Conservation (phyloP, 2,797 vertebrate genomes). For the Xiphorhynchus erythropygius region DNA sequence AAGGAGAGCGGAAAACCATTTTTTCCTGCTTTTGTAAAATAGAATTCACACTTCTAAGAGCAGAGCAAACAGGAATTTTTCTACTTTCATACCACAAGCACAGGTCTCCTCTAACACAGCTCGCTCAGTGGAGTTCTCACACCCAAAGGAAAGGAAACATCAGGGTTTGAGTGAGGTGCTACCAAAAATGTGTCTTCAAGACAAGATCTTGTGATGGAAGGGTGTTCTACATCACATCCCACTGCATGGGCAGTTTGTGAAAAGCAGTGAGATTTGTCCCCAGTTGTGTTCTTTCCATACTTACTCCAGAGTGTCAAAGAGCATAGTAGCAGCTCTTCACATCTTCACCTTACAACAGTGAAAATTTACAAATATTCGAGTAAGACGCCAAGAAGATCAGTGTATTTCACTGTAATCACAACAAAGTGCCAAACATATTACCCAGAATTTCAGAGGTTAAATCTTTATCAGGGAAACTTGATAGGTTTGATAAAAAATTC, state of each 20-base stretch:
- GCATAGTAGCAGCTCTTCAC: not conserved
- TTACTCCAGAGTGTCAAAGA: not conserved
- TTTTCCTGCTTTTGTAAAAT: not conserved
- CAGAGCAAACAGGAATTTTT: not conserved
- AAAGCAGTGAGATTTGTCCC: not conserved
- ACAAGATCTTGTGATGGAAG: not conserved
- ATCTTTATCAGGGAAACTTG: not conserved
- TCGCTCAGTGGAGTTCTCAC: not conserved
- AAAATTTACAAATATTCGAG: not conserved
- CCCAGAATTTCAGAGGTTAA: not conserved
- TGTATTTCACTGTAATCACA: not conserved
- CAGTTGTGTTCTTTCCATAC: not conserved
- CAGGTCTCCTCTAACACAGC: not conserved
- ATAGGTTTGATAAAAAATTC: not conserved
- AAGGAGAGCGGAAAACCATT: not conserved
- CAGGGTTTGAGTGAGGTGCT: not conserved
- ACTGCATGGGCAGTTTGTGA: not conserved
- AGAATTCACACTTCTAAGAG: not conserved
- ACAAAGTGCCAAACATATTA: not conserved
- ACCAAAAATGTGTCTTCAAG: not conserved
- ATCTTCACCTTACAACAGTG: not conserved
- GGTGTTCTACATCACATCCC: not conserved
- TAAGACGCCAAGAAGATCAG: not conserved
- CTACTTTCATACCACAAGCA: not conserved
- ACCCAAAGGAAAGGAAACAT: not conserved